These are phyloP conservation scores for Leucoma salicis DNA, from an alignment of 2,888 invertebrate genomes.

Conservation along the genomic window DNA sequence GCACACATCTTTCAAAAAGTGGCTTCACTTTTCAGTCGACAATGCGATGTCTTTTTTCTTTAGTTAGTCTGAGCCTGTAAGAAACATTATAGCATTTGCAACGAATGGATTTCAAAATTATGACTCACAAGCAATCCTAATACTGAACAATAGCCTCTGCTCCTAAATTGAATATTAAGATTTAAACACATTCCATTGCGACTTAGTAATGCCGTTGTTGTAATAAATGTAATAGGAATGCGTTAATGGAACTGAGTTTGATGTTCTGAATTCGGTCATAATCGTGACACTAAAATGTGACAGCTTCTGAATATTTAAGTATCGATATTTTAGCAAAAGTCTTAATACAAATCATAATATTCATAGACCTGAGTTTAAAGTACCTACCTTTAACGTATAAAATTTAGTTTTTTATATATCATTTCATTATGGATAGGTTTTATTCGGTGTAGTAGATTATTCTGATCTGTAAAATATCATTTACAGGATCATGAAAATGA, in stretches of 20 bases:
- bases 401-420: no score
- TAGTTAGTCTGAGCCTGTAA: no score
- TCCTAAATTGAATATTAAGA: conserved; percentile 11
- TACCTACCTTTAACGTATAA: no score
- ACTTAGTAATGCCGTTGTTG: conserved; percentile 10
- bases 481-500: no score
- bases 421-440: no score
- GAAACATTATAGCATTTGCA: conserved; percentile 5
- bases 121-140: conserved; percentile 12
- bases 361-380: no score
- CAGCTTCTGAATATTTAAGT: not conserved
- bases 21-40: no score
- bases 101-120: conserved; percentile 1
- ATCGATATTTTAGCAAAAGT: not conserved
- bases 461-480: no score
- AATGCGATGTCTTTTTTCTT: no score
- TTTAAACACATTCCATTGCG: conserved; percentile 14
- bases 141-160: conserved; percentile 10
- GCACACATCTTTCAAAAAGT: no score
- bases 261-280: not conserved
- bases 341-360: no score
- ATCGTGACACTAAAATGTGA: not conserved
- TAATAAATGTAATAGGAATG: conserved; percentile 5
- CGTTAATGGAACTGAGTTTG: conserved; percentile 1
- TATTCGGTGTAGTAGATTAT: no score